A percentile compares a stretch with the other conserved stretches of the same genome.
Evolutionary conservation across 1,140 invertebrate species (phyloP).

Genomic region (Drosophila kurseongensis): DNA sequence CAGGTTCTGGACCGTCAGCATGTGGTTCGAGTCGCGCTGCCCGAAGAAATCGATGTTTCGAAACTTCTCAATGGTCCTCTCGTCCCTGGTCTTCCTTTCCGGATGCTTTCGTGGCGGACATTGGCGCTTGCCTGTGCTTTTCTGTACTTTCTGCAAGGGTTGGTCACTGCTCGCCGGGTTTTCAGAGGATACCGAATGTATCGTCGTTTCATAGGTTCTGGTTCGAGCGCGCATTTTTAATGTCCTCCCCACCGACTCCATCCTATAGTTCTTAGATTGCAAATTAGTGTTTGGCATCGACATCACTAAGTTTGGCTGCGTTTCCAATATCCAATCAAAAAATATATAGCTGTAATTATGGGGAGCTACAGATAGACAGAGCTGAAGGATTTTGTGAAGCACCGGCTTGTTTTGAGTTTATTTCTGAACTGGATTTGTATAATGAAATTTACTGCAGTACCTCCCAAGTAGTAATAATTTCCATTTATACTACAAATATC

Average conservation of each 20-base stretch:
- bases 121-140: not conserved
- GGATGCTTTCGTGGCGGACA: slow-evolving; percentile 45
- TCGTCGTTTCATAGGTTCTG: not conserved
- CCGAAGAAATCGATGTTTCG: slow-evolving; percentile 65
- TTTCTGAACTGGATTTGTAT: not conserved
- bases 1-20: slow-evolving; percentile 57
- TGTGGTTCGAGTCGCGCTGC: slow-evolving; percentile 40
- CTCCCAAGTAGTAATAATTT: not conserved
- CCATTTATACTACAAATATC: too few relatives aligned
- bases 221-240: not conserved
- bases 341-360: not conserved
- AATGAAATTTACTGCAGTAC: not conserved
- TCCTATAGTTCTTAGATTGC: not conserved
- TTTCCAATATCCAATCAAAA: not conserved
- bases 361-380: not conserved
- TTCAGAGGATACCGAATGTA: not conserved
- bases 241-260: not conserved
- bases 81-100: slow-evolving; percentile 23
- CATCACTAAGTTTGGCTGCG: not conserved
- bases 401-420: not conserved
- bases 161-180: too few relatives aligned
- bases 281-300: not conserved
- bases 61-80: slow-evolving; percentile 53
- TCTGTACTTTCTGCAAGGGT: not conserved
- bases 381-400: not conserved